Evolutionary conservation across 1,140 invertebrate genomes (phyloP), one percentile per base, ranked within the genome.

Genomic region (Augochlora pura): DNA sequence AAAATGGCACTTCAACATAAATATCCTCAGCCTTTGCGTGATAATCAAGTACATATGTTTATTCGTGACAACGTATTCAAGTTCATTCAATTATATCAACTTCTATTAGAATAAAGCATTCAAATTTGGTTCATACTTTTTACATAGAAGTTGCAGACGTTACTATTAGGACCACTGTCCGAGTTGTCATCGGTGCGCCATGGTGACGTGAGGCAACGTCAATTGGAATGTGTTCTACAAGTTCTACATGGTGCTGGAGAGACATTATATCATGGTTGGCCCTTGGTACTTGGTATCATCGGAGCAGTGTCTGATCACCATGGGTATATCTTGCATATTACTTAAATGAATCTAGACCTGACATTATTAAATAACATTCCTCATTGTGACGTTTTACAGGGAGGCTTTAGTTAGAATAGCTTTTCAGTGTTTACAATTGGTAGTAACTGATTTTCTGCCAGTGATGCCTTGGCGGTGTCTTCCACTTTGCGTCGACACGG

Each of bases 371-470:
- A 1, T 25, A 66, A 42, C 23, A 10, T 16, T 3, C 21, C 1
- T 46, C n/a, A 4, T 25, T 66, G 8, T 66, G 25, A 66, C 46
- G n/a, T 52, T 89, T 93, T 94, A 83, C 89, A 97, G 98, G 70
- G 98, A 99, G 92, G 96, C 96, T 84, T 93, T 99, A 59, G 97
- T 99, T 77, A 95, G 98, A 64, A 97, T 97, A 83, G 98, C 98
- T 60, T 99, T 99, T 92, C 98, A 99, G 91, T 99, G 98, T 93
- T 94, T 99, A 60, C 98, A 99, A 90, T 93, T 99, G 79, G 97
- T 99, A 46, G 97, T 99, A n/a, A 99, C 98, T 4, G 99, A 99
- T 92, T 98, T 98, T 92, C 93, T 98, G 80, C 97, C 96, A 83
- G 94, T 97, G 82, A 96, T 99, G 96, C 95, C 98, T 83, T 96